phyloP scores from a whole-genome alignment of 1,140 invertebrate species.

The Meloidogyne floridensis region DNA sequence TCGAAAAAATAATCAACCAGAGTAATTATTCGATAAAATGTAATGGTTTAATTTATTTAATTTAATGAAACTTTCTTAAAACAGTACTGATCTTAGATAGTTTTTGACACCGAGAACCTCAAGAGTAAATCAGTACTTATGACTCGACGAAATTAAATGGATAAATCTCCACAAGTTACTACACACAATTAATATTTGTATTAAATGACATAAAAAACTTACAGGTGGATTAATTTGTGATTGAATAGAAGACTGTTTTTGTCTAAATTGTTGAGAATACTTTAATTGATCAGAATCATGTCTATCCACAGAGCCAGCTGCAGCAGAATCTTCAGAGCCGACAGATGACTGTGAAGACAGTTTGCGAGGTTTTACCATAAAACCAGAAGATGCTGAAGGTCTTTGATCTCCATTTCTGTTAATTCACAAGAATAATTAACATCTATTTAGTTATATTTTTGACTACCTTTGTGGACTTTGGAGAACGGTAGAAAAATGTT shows the following conservation, averaged over 20 bases:
- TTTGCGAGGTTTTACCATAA: conserved; percentile 19
- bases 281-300: neutral
- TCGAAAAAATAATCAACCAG: too few relatives aligned
- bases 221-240: conserved; percentile 6
- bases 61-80: too few relatives aligned
- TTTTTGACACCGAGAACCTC: too few relatives aligned
- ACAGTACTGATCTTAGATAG: too few relatives aligned
- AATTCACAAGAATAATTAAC: neutral
- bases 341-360: conserved; percentile 26
- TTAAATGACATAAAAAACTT: too few relatives aligned
- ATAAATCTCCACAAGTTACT: neutral
- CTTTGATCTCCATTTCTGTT: neutral
- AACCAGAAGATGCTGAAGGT: neutral
- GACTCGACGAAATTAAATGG: too few relatives aligned
- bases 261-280: neutral
- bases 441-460: neutral
- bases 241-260: conserved; percentile 8
- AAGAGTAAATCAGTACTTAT: too few relatives aligned
- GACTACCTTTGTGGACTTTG: conserved; percentile 14
- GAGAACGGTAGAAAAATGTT: conserved; percentile 35
- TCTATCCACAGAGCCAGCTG: neutral
- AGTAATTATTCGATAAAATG: too few relatives aligned
- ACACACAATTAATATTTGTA: neutral
- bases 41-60: too few relatives aligned
- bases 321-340: conserved; percentile 21